Percentiles rank a stretch among this genome's conserved stretches.
Evolutionary conservation across 2,113 vertebrate species (phyloP).

Genomic region (Origma solitaria): DNA sequence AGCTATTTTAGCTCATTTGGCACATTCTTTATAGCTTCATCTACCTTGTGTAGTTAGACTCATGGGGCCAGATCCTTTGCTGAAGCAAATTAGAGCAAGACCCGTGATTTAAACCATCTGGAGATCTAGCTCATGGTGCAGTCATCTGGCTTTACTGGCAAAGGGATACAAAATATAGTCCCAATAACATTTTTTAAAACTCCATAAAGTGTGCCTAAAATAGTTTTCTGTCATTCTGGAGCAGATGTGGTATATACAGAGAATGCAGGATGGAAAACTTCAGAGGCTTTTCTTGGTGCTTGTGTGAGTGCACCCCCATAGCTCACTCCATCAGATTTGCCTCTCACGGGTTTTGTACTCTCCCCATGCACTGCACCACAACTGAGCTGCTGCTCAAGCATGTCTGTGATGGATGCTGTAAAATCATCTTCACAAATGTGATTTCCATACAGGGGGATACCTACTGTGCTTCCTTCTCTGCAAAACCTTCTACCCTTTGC

Average conservation of each 20-base stretch:
- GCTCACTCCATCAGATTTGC: not conserved
- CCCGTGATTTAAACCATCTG: constrained; percentile 57
- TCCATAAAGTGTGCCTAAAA: constrained; percentile 57
- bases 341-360: not conserved
- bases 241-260: constrained; percentile 8
- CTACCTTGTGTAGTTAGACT: constrained; percentile 44
- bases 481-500: not conserved
- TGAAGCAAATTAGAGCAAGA: constrained; percentile 56
- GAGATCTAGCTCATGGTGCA: constrained; percentile 45
- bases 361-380: not conserved
- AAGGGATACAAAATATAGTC: constrained; percentile 51
- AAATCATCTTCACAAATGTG: not conserved
- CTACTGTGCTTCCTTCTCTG: not conserved
- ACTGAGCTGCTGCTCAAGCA: not conserved
- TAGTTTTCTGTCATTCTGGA: not conserved
- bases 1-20: constrained; percentile 52
- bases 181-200: constrained; percentile 55
- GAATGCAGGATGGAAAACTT: not conserved
- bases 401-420: not conserved
- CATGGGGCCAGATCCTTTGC: constrained; percentile 34
- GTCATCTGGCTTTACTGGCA: constrained; percentile 61
- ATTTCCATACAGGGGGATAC: not conserved
- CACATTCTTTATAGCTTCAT: constrained; percentile 25
- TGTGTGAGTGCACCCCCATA: not conserved
- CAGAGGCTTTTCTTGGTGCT: not conserved